Base-by-base conservation (phyloP, 1,140 invertebrate species). In the Sinella curviseta region DNA sequence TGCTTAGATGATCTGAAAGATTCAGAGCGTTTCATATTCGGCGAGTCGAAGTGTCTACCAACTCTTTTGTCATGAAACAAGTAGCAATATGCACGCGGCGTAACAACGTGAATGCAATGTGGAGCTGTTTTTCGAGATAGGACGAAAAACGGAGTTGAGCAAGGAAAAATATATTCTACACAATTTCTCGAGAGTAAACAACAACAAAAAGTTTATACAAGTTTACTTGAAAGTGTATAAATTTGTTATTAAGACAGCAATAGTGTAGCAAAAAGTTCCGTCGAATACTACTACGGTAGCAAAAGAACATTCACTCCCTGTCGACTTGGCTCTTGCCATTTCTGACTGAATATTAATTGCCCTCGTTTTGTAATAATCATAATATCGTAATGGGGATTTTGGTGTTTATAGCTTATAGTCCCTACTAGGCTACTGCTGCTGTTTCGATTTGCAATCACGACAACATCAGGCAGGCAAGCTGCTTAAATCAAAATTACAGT, bases 261-360 rank as follows among this genome's bases (percentile, higher is more conserved):
- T 48, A 48, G 39, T n/a, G 57, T 17, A 60, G 24, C 12, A 60
- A 60, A 60, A 60, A 26, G 14, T 60, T 26, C 14, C 24, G 57
- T 14, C 12, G 3, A 60, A 3, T 16, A 4, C 57, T 60, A 3
- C 14, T 14, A 26, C 57, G 20, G 20, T 48, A 12, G 39, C 39
- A 48, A 48, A 48, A 8, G 8, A 20, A 8, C 8, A 20, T 48
- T 8, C 8, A 60, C 24, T 60, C 24, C 57, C 39, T 60, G 8
- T 26, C 24, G 24, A 4, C 57, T 60, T n/a, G 12, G 57, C 20
- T 48, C 39, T n/a, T 60, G 57, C 4, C 57, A 26, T 60, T 60
- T 60, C 24, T 26, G 57, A 60, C 57, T 60, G 57, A 60, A 60
- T 60, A 60, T 60, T 60, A 60, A 60, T 60, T 26, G 57, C 24